Evolutionary conservation across 35 echinoderm and acorn worm species (phyloP), one percentile per base, ranked within the genome.

Genomic region (Heliocidaris tuberculata): DNA sequence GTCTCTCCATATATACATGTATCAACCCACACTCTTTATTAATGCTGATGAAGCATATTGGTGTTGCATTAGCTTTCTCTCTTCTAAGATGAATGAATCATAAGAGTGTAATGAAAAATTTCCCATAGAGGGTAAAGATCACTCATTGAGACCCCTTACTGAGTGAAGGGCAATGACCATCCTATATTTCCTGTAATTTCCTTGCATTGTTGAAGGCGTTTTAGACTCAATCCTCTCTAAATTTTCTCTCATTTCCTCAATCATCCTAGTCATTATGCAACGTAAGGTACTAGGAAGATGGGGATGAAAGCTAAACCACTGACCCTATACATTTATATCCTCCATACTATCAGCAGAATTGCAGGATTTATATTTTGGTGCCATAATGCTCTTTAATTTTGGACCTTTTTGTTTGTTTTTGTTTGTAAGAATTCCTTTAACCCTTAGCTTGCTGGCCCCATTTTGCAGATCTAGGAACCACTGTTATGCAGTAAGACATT

Each of bases 181-280:
- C 65, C 65, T 78, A 78, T 78, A 78, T 78, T 27, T 78, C 65
- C 65, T n/a, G 19, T 78, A 78, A 78, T 78, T 78, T 78, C 65
- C 65, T 78, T 6, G 27, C 65, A 78, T 78, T 78, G 65, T 78
- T 78, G 6, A 78, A 78, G 65, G 65, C 65, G 27, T 78, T 78
- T 78, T 17, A 78, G 65, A 21, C 65, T n/a, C 21, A 78, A 78
- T 78, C 65, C 65, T 78, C 65, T 78, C 21, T 78, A 78, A 78
- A 78, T 78, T 78, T 78, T 24, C 27, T 19, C 27, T 24, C 19
- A 78, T 78, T 78, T 78, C 65, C 65, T 78, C 65, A 78, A 78
- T 78, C 65, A 78, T 78, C 65, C 27, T 19, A n/a, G 4, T n/a
- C 27, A 19, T n/a, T 78, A 78, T 78, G 27, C 27, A 78, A 78